Percentiles rank a stretch among this genome's conserved stretches.
Conservation (phyloP, 2,113 vertebrate genomes). For the Terrapene triunguis region DNA sequence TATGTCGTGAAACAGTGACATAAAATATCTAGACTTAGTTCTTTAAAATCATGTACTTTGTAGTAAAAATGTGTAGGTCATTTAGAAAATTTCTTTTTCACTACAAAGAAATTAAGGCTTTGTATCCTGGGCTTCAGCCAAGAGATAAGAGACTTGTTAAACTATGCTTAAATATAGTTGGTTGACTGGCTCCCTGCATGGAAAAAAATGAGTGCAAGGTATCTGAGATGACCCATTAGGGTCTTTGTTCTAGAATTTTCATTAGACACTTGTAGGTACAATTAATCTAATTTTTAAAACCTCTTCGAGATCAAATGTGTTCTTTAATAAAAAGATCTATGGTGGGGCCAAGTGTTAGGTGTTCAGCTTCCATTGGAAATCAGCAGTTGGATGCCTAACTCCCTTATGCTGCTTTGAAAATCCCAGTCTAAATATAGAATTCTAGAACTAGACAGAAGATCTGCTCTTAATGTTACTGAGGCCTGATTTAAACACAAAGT, state of each 20-base stretch:
- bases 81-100: background rate
- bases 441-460: background rate
- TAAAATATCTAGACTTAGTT: background rate
- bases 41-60: background rate
- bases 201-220: background rate
- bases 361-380: background rate
- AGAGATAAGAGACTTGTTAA: background rate
- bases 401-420: background rate
- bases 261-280: background rate
- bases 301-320: no score
- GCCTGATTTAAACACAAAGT: background rate
- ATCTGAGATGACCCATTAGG: background rate
- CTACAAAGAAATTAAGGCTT: background rate
- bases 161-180: background rate
- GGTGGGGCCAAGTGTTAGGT: background rate
- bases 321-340: rapidly evolving
- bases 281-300: no score
- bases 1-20: background rate
- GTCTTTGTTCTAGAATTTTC: background rate
- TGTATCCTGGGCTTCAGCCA: background rate
- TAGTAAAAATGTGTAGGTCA: background rate
- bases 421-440: background rate
- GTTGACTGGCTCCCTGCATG: background rate
- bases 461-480: background rate
- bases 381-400: background rate